Evolutionary conservation across 2,797 vertebrate genomes (phyloP), one percentile per base, ranked within the genome.

Genomic region (Rhynchonycteris naso): DNA sequence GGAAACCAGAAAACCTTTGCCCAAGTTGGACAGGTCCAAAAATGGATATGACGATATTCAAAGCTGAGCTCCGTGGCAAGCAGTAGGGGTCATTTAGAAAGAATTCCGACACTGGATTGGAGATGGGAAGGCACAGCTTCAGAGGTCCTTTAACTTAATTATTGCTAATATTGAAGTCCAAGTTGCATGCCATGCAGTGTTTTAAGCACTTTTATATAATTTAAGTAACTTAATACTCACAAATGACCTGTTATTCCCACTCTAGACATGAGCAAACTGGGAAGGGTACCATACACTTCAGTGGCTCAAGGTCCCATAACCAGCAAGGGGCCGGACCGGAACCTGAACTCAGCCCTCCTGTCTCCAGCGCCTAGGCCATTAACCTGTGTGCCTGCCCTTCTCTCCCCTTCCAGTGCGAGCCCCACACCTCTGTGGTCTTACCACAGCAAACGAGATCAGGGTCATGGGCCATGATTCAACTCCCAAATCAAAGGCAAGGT

Each of bases 1-100:
- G 43, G 63, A 82, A 88, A 66, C 38, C 43, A 33, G 56, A 79
- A 90, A 90, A 89, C n/a, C 50, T 85, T 82, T 79, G 69, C 28
- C 66, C 26, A 88, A 28, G 43, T 47, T 90, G 50, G n/a, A 43
- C 75, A 76, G 80, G 72, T 85, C 88, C 58, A 61, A 30, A 78
- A 78, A 68, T 28, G 30, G 30, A 59, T 38, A 43, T 84, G 88
- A 91, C 76, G 58, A 19, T 12, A 21, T 79, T 65, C 19, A 6
- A 6, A 80, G 24, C 75, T 38, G 69, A 90, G 61, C 43, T 81
- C 74, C 38, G 33, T 35, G 65, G 24, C 68, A 69, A 38, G 19
- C 33, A 59, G 21, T n/a, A 21, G 56, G 38, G 11, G 14, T 81
- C 19, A 66, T 43, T 88, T 54, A 47, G 43, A 80, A 84, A 86